Conservation (phyloP, 2,113 vertebrate species). For the Ictalurus punctatus region DNA sequence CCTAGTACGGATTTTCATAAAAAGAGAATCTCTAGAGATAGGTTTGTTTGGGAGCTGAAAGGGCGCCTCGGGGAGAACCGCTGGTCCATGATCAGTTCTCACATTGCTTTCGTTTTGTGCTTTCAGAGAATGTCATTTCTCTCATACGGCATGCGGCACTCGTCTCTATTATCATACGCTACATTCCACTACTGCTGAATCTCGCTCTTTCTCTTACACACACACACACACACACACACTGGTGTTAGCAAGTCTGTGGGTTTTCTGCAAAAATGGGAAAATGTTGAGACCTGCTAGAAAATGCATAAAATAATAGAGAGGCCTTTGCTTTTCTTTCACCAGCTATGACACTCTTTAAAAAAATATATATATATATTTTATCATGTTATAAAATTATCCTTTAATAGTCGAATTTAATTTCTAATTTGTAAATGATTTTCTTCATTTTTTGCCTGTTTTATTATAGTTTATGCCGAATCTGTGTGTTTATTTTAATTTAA, state of each 20-base stretch:
- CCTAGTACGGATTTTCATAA: conserved; percentile 53
- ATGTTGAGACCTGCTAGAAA: neutral
- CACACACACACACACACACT: neutral
- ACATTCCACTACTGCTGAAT: conserved; percentile 5
- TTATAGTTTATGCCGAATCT: neutral
- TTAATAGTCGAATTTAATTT: neutral
- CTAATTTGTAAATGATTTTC: neutral
- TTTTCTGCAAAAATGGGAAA: neutral
- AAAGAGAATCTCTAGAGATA: conserved; percentile 43
- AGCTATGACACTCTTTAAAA: neutral
- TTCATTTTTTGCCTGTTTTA: neutral
- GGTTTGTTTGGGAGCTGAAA: conserved; percentile 30
- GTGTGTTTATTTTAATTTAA: neutral
- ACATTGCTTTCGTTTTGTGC: conserved; percentile 10
- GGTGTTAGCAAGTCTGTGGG: neutral
- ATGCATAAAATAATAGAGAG: neutral
- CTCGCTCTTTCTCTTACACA: neutral
- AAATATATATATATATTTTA: neutral
- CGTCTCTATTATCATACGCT: conserved; percentile 16
- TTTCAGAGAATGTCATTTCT: conserved; percentile 19
- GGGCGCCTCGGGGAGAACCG: conserved; percentile 22
- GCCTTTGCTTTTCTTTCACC: neutral
- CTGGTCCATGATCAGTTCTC: neutral
- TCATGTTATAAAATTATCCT: neutral
- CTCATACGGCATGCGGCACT: neutral